Base-by-base conservation (phyloP, 1,140 invertebrate genomes). In the Drosophila athabasca region DNA sequence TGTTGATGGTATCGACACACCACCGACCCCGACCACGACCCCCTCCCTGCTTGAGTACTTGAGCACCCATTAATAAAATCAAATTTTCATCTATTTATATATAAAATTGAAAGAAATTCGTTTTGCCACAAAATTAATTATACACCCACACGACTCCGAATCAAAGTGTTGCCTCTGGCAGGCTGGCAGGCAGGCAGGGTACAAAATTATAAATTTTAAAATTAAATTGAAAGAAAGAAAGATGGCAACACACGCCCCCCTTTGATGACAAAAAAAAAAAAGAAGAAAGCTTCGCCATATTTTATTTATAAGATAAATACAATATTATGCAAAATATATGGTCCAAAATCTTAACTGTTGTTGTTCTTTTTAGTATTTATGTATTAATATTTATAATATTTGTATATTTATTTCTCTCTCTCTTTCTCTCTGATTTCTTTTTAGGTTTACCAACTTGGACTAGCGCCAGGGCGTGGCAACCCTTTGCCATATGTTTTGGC, bases 41-140 rank as follows among this genome's bases (percentile, higher is more conserved):
- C 22, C 58, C 17, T 0, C 17, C 15, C 24, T 3, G 17, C 46
- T 29, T 35, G 26, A 26, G 17, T 62, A 49, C 44, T 69, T 57
- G 29, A 31, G 44, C 43, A 43, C 35, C 46, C 66, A 69, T 69
- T 68, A 69, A 69, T 69, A 68, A 69, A 69, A 57, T 69, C 51
- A 76, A 68, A 72, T 70, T 58, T 48, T 60, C 58, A 67, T 76
- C 50, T 54, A 66, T 77, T 65, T 78, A 55, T 59, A 77, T 50
- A 50, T 67, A 31, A 82, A 88, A 79, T 74, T 76, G 76, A 87
- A 62, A 62, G 75, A 79, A 79, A 88, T 87, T 82, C 72, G 51
- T 69, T 87, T 79, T 58, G 83, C 83, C 82, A 78, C 83, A 87
- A 82, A 88, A 87, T 87, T 87, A 87, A 87, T 87, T 77, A 82